These are phyloP conservation scores for Brenthis daphne DNA, from an alignment of 2,888 invertebrate species.

Conservation along the genomic window DNA sequence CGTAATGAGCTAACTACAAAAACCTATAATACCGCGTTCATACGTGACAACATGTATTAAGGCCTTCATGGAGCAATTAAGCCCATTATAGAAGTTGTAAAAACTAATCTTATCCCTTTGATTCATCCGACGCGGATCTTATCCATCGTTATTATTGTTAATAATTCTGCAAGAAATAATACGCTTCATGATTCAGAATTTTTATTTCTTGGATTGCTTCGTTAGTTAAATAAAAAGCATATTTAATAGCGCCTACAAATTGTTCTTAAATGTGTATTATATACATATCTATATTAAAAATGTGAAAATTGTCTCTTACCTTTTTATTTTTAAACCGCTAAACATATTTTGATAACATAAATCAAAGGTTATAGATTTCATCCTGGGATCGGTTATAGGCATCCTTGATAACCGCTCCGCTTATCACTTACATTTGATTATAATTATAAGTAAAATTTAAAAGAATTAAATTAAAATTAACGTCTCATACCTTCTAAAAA, in stretches of 20 bases:
- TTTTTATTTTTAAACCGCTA: too few species aligned
- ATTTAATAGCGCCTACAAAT: background rate
- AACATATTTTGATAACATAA: too few species aligned
- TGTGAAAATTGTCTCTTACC: too few species aligned
- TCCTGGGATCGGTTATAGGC: too few species aligned
- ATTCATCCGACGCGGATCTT: constrained; percentile 31
- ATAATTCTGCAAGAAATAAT: constrained; percentile 18
- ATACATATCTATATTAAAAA: too few species aligned
- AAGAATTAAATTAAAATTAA: background rate
- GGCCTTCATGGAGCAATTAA: constrained; percentile 31
- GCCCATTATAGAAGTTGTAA: constrained; percentile 31
- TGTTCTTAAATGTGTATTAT: background rate
- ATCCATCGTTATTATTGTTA: constrained; percentile 12
- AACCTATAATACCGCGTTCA: constrained; percentile 21
- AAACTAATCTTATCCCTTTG: constrained; percentile 36
- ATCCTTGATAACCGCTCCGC: too few species aligned
- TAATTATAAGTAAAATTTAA: too few species aligned
- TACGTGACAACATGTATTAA: constrained; percentile 33
- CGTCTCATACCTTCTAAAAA: background rate
- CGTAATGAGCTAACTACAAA: constrained; percentile 13
- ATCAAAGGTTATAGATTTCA: too few species aligned
- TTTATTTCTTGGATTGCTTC: constrained; percentile 10
- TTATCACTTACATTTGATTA: too few species aligned
- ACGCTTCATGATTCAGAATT: constrained; percentile 12
- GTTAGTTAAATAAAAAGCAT: constrained; percentile 8